Conservation (phyloP, 2,888 invertebrate genomes). For the Sinotaia quadrata region DNA sequence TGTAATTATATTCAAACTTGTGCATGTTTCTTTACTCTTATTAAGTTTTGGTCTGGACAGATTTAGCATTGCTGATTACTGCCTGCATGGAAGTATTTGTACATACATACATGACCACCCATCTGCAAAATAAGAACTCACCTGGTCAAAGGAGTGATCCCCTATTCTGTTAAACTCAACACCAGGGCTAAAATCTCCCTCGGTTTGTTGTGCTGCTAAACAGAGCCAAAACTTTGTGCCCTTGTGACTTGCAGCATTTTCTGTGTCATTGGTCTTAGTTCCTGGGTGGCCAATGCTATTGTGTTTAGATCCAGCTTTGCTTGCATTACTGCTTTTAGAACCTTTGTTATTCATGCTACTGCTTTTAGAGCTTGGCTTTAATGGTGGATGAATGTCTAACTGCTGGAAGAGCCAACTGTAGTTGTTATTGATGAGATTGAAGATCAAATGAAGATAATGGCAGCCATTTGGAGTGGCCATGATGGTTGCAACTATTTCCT, state of each 20-base stretch:
- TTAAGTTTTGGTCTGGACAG: no score
- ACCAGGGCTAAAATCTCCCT: conserved; percentile 52
- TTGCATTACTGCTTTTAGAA: no score
- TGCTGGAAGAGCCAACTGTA: conserved; percentile 62
- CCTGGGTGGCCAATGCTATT: no score
- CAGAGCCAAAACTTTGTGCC: not conserved
- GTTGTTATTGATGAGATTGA: conserved; percentile 62
- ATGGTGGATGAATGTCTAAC: conserved; percentile 59
- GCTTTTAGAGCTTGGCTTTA: conserved; percentile 14
- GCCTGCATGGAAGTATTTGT: no score
- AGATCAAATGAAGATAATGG: conserved; percentile 46
- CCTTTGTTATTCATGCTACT: not conserved
- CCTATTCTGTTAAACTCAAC: conserved; percentile 59
- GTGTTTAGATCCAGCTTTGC: no score
- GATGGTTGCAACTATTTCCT: conserved; percentile 50
- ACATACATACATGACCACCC: no score
- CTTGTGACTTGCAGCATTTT: conserved; percentile 32
- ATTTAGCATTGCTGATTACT: no score
- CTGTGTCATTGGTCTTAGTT: no score
- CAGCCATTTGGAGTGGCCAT: conserved; percentile 55
- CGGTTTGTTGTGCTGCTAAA: not conserved
- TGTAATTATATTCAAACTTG: no score
- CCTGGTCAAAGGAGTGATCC: conserved; percentile 58
- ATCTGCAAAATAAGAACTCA: conserved; percentile 38
- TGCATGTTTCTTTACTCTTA: no score